phyloP scores from a whole-genome alignment of 2,797 vertebrate species.

The Ibycter americanus region DNA sequence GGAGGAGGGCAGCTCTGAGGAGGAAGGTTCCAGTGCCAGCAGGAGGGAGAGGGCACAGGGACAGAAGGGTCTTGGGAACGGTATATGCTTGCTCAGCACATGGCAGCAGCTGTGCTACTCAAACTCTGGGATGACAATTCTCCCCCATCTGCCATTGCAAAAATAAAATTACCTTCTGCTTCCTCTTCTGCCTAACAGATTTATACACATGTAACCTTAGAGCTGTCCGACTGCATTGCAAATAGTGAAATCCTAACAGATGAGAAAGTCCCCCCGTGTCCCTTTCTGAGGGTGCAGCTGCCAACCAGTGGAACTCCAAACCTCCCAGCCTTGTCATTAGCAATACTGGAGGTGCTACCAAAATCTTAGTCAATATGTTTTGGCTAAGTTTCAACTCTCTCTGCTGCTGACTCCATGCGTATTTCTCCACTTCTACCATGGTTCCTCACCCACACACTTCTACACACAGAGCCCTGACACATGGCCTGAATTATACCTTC shows the following conservation, averaged over 20 bases:
- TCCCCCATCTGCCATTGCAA: not conserved
- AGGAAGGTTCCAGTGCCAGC: not conserved
- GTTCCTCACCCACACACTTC: not conserved
- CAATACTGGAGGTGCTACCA: not conserved
- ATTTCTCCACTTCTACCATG: not conserved
- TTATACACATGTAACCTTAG: not conserved
- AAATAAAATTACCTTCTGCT: not conserved
- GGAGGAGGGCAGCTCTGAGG: not conserved
- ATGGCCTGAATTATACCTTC: conserved; percentile 31
- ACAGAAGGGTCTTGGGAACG: not conserved
- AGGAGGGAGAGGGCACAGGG: not conserved
- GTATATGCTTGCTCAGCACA: not conserved
- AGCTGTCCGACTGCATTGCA: not conserved
- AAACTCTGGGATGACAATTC: not conserved
- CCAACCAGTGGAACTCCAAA: not conserved
- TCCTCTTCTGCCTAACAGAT: not conserved
- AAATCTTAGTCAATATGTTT: not conserved
- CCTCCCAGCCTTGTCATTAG: not conserved
- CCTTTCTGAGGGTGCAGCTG: not conserved
- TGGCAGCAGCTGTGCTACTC: not conserved
- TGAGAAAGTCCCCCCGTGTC: not conserved
- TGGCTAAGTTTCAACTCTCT: conserved; percentile 13
- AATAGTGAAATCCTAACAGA: not conserved
- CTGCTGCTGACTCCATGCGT: conserved; percentile 16
- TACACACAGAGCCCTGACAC: not conserved